Evolutionary conservation across 2,113 vertebrate genomes (phyloP), one percentile per base, ranked within the genome.

Genomic region (Pangasianodon gigas): DNA sequence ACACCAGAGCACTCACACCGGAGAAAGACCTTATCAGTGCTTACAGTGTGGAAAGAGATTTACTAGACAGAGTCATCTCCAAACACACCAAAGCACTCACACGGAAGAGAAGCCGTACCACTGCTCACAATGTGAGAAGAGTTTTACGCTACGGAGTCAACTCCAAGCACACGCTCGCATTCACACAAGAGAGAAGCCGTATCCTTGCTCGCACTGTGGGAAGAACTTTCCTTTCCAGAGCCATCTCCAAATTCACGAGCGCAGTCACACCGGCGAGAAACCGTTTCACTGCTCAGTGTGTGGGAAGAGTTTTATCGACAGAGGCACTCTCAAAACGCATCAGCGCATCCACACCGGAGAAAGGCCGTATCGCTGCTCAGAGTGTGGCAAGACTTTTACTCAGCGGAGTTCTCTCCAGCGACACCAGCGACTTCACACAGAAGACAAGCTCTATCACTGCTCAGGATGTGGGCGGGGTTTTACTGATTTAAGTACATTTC

Each of bases 1-100:
- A 4, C 80, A 83, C 52, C 80, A 83, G 80, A 52, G 52, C 80
- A 83, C 52, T 37, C 80, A 83, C 51, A 83, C 80, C 7, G 80
- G 80, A 83, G 80, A 83, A 54, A 56, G 52, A 16, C 80, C 80
- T 3, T 56, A 83, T 37, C 80, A 83, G 80, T 83, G 80, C 80
- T 58, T 26, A n/a, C 80, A 83, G n/a, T 83, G 80, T 1, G 52
- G 80, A 11, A 83, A 83, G 80, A 58, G 80, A 2, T 83, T 83
- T 10, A 58, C 14, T 10, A 8, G 52, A 19, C 80, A 58, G 80
- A 83, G 80, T 37, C 52, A 83, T 58, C 80, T 83, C n/a, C 46
- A 79, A 19, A 71, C n/a, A 65, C 83, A 79, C 83, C 74, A 16
- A 9, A 56, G 74, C 81, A 9, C 21, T 81, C 67, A 87, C 71